Evolutionary conservation across 2,888 invertebrate species (phyloP).

Genomic region (Cataglyphis altisquamis): DNA sequence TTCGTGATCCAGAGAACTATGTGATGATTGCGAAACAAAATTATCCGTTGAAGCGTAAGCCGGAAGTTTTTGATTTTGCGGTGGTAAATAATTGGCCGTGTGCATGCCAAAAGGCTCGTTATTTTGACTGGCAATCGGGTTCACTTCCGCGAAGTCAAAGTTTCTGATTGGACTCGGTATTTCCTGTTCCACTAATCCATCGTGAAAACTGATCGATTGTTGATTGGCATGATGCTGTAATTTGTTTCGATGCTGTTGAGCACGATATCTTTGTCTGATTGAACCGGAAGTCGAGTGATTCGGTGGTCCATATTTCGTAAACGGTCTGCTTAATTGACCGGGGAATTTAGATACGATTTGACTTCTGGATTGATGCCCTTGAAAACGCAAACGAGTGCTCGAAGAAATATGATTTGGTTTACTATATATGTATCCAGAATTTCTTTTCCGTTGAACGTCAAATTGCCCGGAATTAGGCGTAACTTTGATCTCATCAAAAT

Average conservation of each 20-base stretch:
- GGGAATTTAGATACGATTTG: conserved; percentile 74
- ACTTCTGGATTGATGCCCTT: conserved; percentile 68
- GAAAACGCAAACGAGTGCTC: conserved; percentile 65
- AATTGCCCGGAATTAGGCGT: conserved; percentile 55
- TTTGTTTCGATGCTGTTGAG: conserved; percentile 64
- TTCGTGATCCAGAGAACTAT: conserved; percentile 19
- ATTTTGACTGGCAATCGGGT: conserved; percentile 83
- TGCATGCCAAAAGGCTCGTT: conserved; percentile 81
- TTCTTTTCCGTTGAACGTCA: conserved; percentile 80
- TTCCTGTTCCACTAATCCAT: conserved; percentile 70
- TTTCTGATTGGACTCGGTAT: conserved; percentile 78
- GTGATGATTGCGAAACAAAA: conserved; percentile 53
- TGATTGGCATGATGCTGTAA: conserved; percentile 62
- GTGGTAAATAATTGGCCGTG: conserved; percentile 83
- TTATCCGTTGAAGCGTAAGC: conserved; percentile 57
- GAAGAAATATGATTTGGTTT: conserved; percentile 70
- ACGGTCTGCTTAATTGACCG: conserved; percentile 77
- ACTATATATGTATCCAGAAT: conserved; percentile 79
- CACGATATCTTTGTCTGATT: conserved; percentile 30
- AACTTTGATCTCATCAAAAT: conserved; percentile 64
- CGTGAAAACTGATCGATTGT: conserved; percentile 53
- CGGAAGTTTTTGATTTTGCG: conserved; percentile 83
- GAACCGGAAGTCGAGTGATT: conserved; percentile 64
- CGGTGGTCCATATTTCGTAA: conserved; percentile 82
- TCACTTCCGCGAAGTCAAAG: conserved; percentile 76